Conservation (phyloP, 2,888 invertebrate genomes). For the Lepetodrilus schrolli region DNA sequence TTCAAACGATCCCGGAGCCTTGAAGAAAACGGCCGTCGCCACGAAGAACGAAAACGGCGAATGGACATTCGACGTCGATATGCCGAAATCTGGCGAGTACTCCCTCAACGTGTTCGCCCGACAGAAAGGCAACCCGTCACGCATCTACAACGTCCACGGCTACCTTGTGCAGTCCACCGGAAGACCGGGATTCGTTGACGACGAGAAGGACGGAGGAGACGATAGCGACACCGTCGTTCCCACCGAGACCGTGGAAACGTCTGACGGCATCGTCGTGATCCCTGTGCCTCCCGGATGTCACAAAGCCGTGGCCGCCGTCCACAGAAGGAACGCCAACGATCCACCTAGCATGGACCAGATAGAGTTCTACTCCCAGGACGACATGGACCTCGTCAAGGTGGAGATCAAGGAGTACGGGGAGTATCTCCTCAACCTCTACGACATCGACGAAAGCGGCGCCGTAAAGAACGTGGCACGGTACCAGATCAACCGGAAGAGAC, state of each 20-base stretch:
- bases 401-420: constrained; percentile 67
- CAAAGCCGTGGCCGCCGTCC: constrained; percentile 62
- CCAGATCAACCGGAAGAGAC: constrained; percentile 63
- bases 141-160: constrained; percentile 63
- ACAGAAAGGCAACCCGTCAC: constrained; percentile 51
- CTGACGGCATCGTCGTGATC: constrained; percentile 64
- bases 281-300: constrained; percentile 61
- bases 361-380: constrained; percentile 56
- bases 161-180: constrained; percentile 66
- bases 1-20: constrained; percentile 57
- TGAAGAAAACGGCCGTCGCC: constrained; percentile 52
- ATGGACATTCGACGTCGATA: constrained; percentile 66
- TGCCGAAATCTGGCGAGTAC: constrained; percentile 68
- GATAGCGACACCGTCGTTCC: constrained; percentile 48
- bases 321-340: constrained; percentile 65
- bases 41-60: constrained; percentile 53
- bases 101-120: constrained; percentile 69
- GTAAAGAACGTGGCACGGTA: constrained; percentile 64
- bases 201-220: constrained; percentile 39
- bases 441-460: constrained; percentile 46
- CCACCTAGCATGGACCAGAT: constrained; percentile 54
- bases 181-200: constrained; percentile 25
- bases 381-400: constrained; percentile 56
- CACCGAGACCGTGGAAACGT: constrained; percentile 66
- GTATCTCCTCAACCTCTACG: constrained; percentile 66